Evolutionary conservation across 2,888 invertebrate genomes (phyloP).

Genomic region (Melieria picta): DNA sequence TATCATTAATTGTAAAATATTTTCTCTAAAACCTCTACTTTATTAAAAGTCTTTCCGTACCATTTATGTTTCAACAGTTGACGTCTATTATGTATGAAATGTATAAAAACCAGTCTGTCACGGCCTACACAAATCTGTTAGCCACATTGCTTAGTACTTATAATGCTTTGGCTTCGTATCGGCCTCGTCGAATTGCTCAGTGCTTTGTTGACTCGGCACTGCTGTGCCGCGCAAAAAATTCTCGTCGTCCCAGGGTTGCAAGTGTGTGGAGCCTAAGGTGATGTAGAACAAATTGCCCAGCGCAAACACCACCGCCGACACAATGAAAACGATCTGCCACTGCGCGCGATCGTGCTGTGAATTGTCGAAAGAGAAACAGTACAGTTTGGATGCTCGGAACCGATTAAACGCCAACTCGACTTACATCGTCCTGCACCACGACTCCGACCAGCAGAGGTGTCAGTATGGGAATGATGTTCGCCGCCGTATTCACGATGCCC

Average conservation of each 20-base stretch:
- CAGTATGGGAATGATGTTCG: conserved; percentile 72
- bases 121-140: too few relatives aligned
- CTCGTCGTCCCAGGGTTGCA: conserved; percentile 70
- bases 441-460: conserved; percentile 72
- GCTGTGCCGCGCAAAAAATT: conserved; percentile 47
- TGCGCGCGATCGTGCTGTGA: conserved; percentile 59
- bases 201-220: conserved; percentile 17
- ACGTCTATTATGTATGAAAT: too few relatives aligned
- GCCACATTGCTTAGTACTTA: too few relatives aligned
- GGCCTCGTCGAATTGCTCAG: too few relatives aligned
- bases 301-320: conserved; percentile 68
- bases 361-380: background rate
- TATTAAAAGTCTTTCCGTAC: too few relatives aligned
- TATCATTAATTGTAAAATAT: too few relatives aligned
- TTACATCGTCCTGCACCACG: conserved; percentile 70
- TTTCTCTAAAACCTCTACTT: too few relatives aligned
- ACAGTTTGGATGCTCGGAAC: too few relatives aligned
- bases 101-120: too few relatives aligned
- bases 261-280: conserved; percentile 68
- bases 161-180: too few relatives aligned
- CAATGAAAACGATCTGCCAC: conserved; percentile 71
- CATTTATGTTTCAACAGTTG: too few relatives aligned
- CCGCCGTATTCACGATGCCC: conserved; percentile 75
- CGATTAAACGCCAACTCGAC: conserved; percentile 41
- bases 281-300: conserved; percentile 69